Evolutionary conservation across 1,140 invertebrate genomes (phyloP), one percentile per base, ranked within the genome.

Genomic region (Diorhabda carinulata): DNA sequence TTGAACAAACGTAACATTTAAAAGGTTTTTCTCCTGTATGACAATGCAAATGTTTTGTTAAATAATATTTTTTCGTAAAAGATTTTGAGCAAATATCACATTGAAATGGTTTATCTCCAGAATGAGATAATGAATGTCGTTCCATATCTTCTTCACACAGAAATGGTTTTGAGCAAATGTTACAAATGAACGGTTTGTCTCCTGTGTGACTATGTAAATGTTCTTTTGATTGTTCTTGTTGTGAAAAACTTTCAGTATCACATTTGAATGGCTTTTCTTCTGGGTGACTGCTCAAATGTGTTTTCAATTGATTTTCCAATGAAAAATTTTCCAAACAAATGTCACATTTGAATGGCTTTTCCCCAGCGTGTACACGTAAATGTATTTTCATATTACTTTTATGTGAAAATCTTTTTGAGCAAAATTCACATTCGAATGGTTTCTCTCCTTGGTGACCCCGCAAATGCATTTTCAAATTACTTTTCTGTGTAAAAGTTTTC

Each of bases 331-430:
- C n/a, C n/a, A n/a, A n/a, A n/a, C 74, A 78, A 8, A 79, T 56
- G 5, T 10, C 57, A 64, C 70, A 72, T 40, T 25, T 60, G 67
- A 73, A 73, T 2, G 72, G 72, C 47, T 67, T 71, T 43, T 73
- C 72, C 10, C 64, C 69, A 6, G 69, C 66, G 58, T 73, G 72
- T 88, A 69, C 61, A 5, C 69, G 52, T 59, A 69, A 64, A 62
- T 74, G 73, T 45, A 40, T 44, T 40, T 64, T 64, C 8, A 64
- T 9, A 25, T 45, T 7, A 42, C 10, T 42, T 3, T 7, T n/a
- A 6, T 6, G n/a, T 52, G 47, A 8, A 52, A 52, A 52, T 8
- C 6, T 3, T 52, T 52, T 52, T 8, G 2, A 3, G n/a, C 47
- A 52, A n/a, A 52, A 8, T 3, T 52, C 47, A 52, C 47, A 52